A percentile compares a stretch with the other conserved stretches of the same genome.
phyloP scores from a whole-genome alignment of 2,888 invertebrate species.

The Apodemia zela region DNA sequence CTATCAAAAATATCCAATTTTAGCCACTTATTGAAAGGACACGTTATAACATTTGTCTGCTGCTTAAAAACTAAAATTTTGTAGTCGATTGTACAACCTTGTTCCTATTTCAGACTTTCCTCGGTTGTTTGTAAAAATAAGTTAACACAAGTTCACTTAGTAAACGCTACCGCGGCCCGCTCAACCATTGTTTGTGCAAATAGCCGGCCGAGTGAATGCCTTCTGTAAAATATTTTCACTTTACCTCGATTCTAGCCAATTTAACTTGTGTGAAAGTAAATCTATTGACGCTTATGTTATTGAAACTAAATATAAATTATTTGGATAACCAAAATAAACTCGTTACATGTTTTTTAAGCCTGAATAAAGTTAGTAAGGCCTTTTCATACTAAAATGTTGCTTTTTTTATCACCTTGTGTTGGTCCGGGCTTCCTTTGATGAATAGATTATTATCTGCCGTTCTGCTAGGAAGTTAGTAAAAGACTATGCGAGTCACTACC shows the following conservation, averaged over 20 bases:
- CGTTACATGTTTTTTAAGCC: too few relatives aligned
- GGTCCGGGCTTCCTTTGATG: too few relatives aligned
- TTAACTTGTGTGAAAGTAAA: slow-evolving; percentile 62
- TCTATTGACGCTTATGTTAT: slow-evolving; percentile 24
- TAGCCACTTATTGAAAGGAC: too few relatives aligned
- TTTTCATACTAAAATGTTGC: too few relatives aligned
- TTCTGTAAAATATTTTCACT: slow-evolving; percentile 49
- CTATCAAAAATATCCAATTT: too few relatives aligned
- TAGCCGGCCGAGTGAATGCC: slow-evolving; percentile 46
- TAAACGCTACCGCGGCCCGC: slow-evolving; percentile 38
- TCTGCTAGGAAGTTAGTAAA: too few relatives aligned
- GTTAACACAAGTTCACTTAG: slow-evolving; percentile 28
- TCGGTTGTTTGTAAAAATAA: slow-evolving; percentile 6
- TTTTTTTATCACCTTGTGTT: too few relatives aligned
- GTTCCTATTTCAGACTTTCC: slow-evolving; percentile 12
- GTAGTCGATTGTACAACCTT: background rate
- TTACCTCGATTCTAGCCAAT: slow-evolving; percentile 49
- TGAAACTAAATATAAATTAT: background rate
- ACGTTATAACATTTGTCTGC: too few relatives aligned
- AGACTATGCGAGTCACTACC: too few relatives aligned
- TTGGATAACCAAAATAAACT: too few relatives aligned
- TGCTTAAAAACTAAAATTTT: background rate
- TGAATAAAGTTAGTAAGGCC: too few relatives aligned
- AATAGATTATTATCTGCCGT: too few relatives aligned
- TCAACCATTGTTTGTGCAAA: slow-evolving; percentile 53